Evolutionary conservation across 2,113 vertebrate species (phyloP).

Genomic region (Semnopithecus entellus): DNA sequence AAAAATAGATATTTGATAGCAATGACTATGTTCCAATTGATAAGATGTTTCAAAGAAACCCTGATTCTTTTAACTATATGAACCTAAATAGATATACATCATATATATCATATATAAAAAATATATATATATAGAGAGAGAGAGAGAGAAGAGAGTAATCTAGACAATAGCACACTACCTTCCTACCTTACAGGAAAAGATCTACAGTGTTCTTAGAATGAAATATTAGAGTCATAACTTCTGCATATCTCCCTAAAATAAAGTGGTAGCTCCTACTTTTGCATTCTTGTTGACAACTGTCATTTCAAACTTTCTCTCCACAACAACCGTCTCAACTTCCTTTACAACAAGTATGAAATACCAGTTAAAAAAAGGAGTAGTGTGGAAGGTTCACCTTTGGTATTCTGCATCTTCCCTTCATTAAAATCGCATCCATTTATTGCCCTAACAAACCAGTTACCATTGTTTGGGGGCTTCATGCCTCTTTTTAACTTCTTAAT

Average conservation of each 20-base stretch:
- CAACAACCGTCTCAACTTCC: background rate
- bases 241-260: background rate
- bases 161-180: background rate
- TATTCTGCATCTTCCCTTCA: background rate
- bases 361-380: background rate
- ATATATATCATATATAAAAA: conserved; percentile 38
- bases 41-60: conserved; percentile 63
- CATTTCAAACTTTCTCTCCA: conserved; percentile 15
- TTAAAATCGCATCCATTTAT: background rate
- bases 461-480: background rate
- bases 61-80: conserved; percentile 54
- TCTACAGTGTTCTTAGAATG: background rate
- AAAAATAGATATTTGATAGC: conserved; percentile 77
- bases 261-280: background rate
- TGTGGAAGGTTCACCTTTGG: background rate
- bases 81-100: conserved; percentile 16
- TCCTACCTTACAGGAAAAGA: background rate
- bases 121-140: fast-evolving
- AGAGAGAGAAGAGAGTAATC: background rate
- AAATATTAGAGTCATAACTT: background rate
- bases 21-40: conserved; percentile 59
- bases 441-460: background rate
- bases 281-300: background rate
- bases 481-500: background rate
- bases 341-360: conserved; percentile 21